Evolutionary conservation across 2,797 vertebrate species (phyloP).

Genomic region (Cetoscarus ocellatus): DNA sequence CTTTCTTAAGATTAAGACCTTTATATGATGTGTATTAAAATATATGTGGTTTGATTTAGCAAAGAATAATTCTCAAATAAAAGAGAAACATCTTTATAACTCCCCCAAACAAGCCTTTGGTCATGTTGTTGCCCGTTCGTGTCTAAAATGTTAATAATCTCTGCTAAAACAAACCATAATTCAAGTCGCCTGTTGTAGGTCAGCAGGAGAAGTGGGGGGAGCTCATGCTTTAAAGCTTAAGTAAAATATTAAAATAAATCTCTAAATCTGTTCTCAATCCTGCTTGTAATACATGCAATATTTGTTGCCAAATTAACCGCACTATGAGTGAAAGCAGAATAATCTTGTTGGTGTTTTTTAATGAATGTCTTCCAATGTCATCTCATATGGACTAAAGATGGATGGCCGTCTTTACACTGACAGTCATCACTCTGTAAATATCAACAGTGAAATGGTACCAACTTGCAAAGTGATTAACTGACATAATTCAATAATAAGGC

Average conservation of each 20-base stretch:
- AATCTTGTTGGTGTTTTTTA: slow-evolving; percentile 18
- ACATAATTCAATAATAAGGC: slow-evolving; percentile 44
- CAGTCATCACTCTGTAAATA: slow-evolving; percentile 22
- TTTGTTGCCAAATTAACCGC: slow-evolving; percentile 44
- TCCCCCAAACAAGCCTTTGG: not conserved
- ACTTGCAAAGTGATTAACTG: slow-evolving; percentile 37
- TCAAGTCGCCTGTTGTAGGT: slow-evolving; percentile 49
- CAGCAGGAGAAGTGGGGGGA: slow-evolving; percentile 31
- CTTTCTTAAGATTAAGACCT: too few relatives aligned
- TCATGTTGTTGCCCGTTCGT: slow-evolving; percentile 4
- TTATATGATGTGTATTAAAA: not conserved
- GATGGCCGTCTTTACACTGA: slow-evolving; percentile 21
- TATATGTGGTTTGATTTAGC: not conserved
- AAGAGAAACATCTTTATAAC: not conserved
- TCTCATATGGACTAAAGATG: not conserved
- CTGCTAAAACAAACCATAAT: slow-evolving; percentile 16
- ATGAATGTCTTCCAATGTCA: slow-evolving; percentile 18
- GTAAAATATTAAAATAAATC: slow-evolving; percentile 74
- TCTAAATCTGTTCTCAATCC: slow-evolving; percentile 76
- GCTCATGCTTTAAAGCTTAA: slow-evolving; percentile 65
- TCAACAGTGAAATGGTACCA: slow-evolving; percentile 33
- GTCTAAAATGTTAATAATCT: slow-evolving; percentile 7
- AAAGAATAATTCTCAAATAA: not conserved
- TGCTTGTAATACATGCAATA: slow-evolving; percentile 44
- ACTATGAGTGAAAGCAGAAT: slow-evolving; percentile 1